A percentile compares a stretch with the other conserved stretches of the same genome.
phyloP scores from a whole-genome alignment of 35 echinoderm and acorn worm genomes.

The Hemicentrotus pulcherrimus region DNA sequence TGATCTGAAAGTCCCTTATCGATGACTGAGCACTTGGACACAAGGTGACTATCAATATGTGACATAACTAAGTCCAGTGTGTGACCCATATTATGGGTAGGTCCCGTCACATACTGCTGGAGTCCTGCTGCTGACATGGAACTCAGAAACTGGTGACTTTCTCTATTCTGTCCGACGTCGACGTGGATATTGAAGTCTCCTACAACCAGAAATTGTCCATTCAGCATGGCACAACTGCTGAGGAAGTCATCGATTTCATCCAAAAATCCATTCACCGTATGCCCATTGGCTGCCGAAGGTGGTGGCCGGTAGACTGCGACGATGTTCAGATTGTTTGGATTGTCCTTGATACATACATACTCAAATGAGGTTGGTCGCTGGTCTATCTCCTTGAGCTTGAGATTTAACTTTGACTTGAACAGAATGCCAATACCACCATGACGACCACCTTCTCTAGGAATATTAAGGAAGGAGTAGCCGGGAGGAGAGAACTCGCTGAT shows the following conservation, averaged over 20 bases:
- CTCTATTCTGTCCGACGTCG: neutral
- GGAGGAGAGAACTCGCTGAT: constrained; percentile 61
- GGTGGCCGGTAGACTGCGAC: constrained; percentile 56
- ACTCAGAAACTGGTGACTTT: neutral
- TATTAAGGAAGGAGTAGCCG: constrained; percentile 57
- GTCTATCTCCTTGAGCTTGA: neutral
- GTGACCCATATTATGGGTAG: neutral
- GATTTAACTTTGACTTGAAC: neutral
- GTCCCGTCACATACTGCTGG: neutral
- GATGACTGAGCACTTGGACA: neutral
- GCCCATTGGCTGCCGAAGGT: constrained; percentile 19
- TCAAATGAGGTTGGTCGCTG: constrained; percentile 43
- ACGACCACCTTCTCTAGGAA: neutral
- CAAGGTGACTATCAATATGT: neutral
- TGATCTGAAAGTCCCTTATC: neutral
- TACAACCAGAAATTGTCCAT: constrained; percentile 42
- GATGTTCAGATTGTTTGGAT: neutral
- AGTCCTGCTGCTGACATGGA: neutral
- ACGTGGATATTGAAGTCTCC: constrained; percentile 56
- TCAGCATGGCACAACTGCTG: neutral
- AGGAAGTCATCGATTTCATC: constrained; percentile 52
- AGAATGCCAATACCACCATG: constrained; percentile 43
- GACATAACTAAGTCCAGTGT: neutral
- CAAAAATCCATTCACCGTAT: neutral
- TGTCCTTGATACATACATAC: constrained; percentile 25